Conservation (phyloP, 2,797 vertebrate genomes). For the Argya squamiceps region DNA sequence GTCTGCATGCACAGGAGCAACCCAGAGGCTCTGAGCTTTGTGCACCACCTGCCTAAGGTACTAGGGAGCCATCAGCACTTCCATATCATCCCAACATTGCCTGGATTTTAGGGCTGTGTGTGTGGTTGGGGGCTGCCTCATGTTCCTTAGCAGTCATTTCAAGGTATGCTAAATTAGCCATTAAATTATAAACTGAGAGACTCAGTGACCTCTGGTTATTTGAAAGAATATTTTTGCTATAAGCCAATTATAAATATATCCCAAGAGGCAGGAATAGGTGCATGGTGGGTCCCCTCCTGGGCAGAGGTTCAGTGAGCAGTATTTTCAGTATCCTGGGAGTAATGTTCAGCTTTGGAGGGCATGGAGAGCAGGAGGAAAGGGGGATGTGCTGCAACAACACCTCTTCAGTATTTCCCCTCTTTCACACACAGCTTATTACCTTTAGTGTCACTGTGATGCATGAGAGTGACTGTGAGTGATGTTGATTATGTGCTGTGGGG, state of each 20-base stretch:
- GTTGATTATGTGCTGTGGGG: neutral
- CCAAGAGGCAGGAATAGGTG: neutral
- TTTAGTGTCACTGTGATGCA: slow-evolving; percentile 8
- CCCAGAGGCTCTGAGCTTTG: neutral
- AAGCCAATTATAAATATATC: neutral
- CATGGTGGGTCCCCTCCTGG: neutral
- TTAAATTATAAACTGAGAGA: neutral
- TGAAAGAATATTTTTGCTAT: neutral
- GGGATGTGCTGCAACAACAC: neutral
- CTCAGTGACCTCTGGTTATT: neutral
- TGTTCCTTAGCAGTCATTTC: neutral
- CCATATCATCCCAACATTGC: fast-evolving
- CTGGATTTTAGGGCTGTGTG: neutral
- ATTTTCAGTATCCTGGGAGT: neutral
- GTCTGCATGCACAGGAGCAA: neutral
- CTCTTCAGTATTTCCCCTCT: neutral
- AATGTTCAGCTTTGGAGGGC: neutral
- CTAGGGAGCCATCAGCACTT: neutral
- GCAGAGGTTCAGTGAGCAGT: neutral
- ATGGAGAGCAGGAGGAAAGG: neutral
- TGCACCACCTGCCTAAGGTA: fast-evolving
- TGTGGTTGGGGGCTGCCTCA: neutral
- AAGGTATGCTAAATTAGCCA: neutral
- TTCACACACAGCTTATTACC: neutral
- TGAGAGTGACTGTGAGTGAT: slow-evolving; percentile 44